Evolutionary conservation across 2,888 invertebrate genomes (phyloP).

Genomic region (Sminthurinus aureus): DNA sequence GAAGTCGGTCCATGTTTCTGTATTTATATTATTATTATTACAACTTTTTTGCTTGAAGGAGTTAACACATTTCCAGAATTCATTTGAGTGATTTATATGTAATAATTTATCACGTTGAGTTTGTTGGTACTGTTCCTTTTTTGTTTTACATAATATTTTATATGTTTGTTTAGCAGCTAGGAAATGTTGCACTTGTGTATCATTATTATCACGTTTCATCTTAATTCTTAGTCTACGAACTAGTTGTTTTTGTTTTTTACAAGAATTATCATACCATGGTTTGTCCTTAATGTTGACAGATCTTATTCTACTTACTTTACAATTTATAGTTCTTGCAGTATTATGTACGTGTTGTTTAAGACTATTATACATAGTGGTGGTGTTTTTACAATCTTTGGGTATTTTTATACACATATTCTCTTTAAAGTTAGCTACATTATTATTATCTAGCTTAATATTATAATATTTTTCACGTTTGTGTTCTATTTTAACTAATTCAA

Average conservation of each 20-base stretch:
- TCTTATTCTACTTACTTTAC: neutral
- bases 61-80: constrained; percentile 14
- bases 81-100: neutral
- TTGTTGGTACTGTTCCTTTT: neutral
- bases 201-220: neutral
- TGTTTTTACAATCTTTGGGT: neutral
- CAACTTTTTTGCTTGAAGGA: neutral
- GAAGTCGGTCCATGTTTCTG: neutral
- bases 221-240: neutral
- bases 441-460: neutral
- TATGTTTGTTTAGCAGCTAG: neutral
- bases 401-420: neutral
- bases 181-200: neutral
- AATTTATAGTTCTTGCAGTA: neutral
- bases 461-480: neutral
- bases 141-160: neutral
- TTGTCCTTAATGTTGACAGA: neutral
- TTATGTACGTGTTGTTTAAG: neutral
- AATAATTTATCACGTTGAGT: neutral
- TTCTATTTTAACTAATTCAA: too few species aligned
- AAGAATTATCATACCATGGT: neutral
- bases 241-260: neutral
- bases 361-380: neutral
- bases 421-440: neutral
- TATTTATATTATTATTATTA: neutral